Conservation (phyloP, 1,140 invertebrate genomes). For the Pseudomyrmex sp. region DNA sequence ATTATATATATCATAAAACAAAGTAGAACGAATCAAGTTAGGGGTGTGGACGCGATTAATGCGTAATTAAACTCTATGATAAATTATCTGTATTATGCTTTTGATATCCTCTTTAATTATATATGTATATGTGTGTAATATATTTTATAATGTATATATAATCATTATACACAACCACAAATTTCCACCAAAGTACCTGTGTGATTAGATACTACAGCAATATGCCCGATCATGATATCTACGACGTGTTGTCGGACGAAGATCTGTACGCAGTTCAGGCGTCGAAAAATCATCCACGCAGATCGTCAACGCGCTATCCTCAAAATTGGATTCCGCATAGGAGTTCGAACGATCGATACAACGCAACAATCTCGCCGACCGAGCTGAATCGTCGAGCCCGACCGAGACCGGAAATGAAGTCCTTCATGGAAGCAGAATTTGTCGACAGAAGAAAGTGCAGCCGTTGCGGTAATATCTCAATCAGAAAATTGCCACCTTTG, state of each 20-base stretch:
- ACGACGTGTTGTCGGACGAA: conserved; percentile 67
- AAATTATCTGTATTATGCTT: conserved; percentile 51
- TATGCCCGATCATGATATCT: conserved; percentile 46
- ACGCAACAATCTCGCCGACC: neutral
- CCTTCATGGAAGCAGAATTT: conserved; percentile 47
- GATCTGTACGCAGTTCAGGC: conserved; percentile 53
- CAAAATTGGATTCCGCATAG: conserved; percentile 54
- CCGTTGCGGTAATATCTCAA: conserved; percentile 63
- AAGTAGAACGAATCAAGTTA: conserved; percentile 53
- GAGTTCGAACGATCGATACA: conserved; percentile 57
- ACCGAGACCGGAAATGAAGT: conserved; percentile 61
- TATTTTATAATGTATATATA: neutral
- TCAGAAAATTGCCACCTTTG: conserved; percentile 18
- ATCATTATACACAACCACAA: conserved; percentile 9
- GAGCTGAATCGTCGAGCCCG: conserved; percentile 38
- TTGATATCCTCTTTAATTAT: conserved; percentile 37
- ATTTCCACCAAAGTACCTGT: conserved; percentile 27
- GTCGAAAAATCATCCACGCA: conserved; percentile 38
- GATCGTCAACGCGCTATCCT: conserved; percentile 14
- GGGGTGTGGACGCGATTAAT: conserved; percentile 5
- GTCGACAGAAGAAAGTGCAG: conserved; percentile 62
- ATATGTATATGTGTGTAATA: neutral
- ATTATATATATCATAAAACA: neutral
- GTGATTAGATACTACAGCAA: conserved; percentile 53
- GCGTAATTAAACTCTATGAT: conserved; percentile 48